Base-by-base conservation (phyloP, 2,113 vertebrate species). In the Fukomys damarensis region DNA sequence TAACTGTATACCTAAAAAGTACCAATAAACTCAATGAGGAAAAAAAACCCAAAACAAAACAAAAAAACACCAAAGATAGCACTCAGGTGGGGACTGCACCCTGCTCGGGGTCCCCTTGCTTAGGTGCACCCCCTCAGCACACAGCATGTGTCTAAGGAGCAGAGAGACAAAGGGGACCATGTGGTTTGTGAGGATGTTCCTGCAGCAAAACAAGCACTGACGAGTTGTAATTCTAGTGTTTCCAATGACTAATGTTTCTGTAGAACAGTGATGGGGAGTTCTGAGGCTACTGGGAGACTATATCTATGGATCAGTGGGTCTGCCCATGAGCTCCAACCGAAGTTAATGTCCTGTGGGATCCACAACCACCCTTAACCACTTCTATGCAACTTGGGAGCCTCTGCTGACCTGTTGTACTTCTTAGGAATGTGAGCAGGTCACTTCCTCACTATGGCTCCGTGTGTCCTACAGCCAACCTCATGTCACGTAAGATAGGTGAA, bases 381-480 rank as follows among this genome's bases (percentile, higher is more conserved):
- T 38, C 54, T n/a, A 22, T 1, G 26, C 41, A 22, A 5, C 74
- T 52, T 7, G 5, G 0, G 7, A 54, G 11, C 10, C 61, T 91
- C 49, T 19, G 11, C 7, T 9, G n/a, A 90, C 11, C 63, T n/a
- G 43, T 46, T 56, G 20, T n/a, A 16, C 17, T 14, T 35, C 63
- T 41, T 59, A 41, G 35, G 38, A 72, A 14, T 46, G 8, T 16
- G 43, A 54, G 24, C 59, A 4, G 28, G n/a, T 61, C 17, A 17
- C 52, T 32, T 49, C 38, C 30, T 56, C 5, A 72, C 20, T 52
- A 20, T 61, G 56, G 82, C 32, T 85, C 41, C 61, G 41, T 43
- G 24, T 0, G 1, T 30, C 19, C 63, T 12, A 13, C 0, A 13
- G 54, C 81, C 35, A 72, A 22, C 11, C 3, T 46, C 43, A 46